phyloP scores from a whole-genome alignment of 2,888 invertebrate genomes.

The Meiosimyza platycephala region DNA sequence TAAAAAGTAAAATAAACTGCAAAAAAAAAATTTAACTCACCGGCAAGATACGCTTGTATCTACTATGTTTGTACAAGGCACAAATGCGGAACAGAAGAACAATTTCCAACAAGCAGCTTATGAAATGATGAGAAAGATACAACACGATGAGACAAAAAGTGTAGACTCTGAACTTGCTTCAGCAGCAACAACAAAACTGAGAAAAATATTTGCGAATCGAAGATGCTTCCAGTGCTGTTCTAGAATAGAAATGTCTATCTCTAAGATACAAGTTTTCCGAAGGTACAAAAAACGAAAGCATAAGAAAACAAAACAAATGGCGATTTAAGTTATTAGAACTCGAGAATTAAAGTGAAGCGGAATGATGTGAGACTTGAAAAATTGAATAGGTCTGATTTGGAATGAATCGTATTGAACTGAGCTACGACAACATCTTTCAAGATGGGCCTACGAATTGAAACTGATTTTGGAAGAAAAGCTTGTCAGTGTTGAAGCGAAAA shows the following conservation, averaged over 20 bases:
- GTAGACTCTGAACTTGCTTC: slow-evolving; percentile 3
- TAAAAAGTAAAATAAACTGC: too few species aligned
- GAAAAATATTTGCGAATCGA: slow-evolving; percentile 6
- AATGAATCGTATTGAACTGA: slow-evolving; percentile 9
- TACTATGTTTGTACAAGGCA: slow-evolving; percentile 2
- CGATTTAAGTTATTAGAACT: slow-evolving; percentile 29
- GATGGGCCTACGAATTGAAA: slow-evolving; percentile 56
- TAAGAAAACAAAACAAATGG: slow-evolving; percentile 38
- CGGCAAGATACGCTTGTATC: slow-evolving; percentile 16
- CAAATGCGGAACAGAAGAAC: background rate
- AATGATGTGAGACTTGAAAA: background rate
- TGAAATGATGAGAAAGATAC: slow-evolving; percentile 10
- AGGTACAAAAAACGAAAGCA: slow-evolving; percentile 35
- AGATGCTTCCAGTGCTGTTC: background rate
- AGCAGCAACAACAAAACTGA: background rate
- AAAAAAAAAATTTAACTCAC: slow-evolving; percentile 20
- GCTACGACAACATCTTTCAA: slow-evolving; percentile 52
- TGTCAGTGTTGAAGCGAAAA: slow-evolving; percentile 46
- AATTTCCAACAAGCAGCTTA: background rate
- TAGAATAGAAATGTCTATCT: slow-evolving; percentile 17
- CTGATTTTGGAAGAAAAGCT: slow-evolving; percentile 59
- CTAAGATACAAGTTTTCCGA: slow-evolving; percentile 23
- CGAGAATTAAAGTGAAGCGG: slow-evolving; percentile 26
- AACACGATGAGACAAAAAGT: slow-evolving; percentile 14
- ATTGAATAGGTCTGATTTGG: background rate